Conservation (phyloP, 2,888 invertebrate species). For the Drosophila neutralis region DNA sequence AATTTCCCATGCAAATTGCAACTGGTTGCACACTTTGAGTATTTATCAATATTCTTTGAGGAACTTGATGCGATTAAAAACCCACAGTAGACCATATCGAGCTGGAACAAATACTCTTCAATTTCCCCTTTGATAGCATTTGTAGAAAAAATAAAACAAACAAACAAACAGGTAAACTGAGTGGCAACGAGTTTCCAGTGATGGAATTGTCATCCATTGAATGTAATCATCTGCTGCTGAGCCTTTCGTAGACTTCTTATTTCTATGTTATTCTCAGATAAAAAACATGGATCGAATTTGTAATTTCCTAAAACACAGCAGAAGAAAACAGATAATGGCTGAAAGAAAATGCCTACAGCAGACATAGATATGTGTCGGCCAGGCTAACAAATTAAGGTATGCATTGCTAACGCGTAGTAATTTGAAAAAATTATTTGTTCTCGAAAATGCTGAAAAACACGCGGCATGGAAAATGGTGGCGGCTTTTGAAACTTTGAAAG, state of each 20-base stretch:
- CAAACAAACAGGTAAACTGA: background rate
- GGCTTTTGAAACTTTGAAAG: conserved; percentile 12
- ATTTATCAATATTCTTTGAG: conserved; percentile 13
- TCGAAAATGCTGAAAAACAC: conserved; percentile 29
- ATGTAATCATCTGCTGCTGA: background rate
- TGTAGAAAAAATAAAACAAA: background rate
- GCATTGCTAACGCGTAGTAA: conserved; percentile 36
- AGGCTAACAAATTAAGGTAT: conserved; percentile 39
- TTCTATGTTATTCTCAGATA: background rate
- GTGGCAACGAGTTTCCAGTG: background rate
- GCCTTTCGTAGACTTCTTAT: background rate
- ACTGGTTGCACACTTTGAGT: conserved; percentile 27
- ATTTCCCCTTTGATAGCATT: background rate
- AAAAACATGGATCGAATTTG: background rate
- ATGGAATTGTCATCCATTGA: background rate
- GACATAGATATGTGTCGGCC: background rate
- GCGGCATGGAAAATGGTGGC: conserved; percentile 27
- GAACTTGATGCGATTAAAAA: conserved; percentile 4
- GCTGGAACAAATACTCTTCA: background rate
- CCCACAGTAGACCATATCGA: background rate
- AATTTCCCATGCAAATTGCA: conserved; percentile 27
- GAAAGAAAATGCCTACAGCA: background rate
- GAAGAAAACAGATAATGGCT: conserved; percentile 12
- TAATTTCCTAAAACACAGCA: conserved; percentile 1
- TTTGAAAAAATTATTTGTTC: conserved; percentile 38